Percentiles rank a stretch among this genome's conserved stretches.
Evolutionary conservation across 2,113 vertebrate species (phyloP).

Genomic region (Chinchilla lanigera): DNA sequence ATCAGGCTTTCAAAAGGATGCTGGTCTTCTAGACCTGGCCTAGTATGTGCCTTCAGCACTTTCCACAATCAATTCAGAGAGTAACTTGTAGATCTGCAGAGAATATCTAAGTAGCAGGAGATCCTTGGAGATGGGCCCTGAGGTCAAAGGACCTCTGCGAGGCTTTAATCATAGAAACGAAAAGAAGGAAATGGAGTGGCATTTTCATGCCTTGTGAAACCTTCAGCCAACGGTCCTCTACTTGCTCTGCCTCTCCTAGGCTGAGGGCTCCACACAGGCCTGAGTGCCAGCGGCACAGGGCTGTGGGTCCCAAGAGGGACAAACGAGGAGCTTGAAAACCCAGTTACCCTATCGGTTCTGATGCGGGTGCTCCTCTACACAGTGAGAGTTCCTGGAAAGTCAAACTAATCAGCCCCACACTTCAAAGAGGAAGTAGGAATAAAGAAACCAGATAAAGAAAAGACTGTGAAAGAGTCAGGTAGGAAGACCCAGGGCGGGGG

Average conservation of each 20-base stretch:
- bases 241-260: neutral
- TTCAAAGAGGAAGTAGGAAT: neutral
- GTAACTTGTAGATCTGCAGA: constrained; percentile 18
- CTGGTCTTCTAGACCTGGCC: neutral
- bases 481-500: neutral
- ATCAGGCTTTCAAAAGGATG: constrained; percentile 58
- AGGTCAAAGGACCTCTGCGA: neutral
- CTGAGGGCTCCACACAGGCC: neutral
- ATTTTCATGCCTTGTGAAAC: neutral
- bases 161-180: constrained; percentile 37
- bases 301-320: neutral
- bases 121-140: neutral
- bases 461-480: constrained; percentile 6
- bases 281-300: neutral
- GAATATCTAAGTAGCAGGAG: constrained; percentile 2
- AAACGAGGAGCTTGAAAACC: neutral
- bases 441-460: constrained; percentile 12
- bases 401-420: neutral
- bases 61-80: constrained; percentile 62
- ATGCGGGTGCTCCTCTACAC: neutral
- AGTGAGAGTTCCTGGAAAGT: neutral
- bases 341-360: neutral
- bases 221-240: neutral
- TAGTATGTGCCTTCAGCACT: constrained; percentile 34
- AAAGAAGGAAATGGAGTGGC: neutral